These are phyloP conservation scores for Parnassius orleans DNA, from an alignment of 2,888 invertebrate genomes.

Conservation along the genomic window DNA sequence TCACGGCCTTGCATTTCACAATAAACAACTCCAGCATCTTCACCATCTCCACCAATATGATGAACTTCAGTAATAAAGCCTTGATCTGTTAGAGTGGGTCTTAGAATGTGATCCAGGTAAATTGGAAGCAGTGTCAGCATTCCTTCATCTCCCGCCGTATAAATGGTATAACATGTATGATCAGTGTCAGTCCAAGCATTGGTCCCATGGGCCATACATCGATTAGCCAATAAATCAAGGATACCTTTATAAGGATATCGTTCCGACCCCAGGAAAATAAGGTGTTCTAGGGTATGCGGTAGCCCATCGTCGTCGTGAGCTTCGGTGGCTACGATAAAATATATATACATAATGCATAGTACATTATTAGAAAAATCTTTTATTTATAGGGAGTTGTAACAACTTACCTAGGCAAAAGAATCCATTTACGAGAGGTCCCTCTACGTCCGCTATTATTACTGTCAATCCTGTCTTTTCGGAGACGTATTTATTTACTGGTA, in stretches of 20 bases:
- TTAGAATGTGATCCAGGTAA: slow-evolving; percentile 93
- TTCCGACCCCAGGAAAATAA: slow-evolving; percentile 94
- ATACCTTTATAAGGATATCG: slow-evolving; percentile 95
- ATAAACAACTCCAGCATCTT: slow-evolving; percentile 97
- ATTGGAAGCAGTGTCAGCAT: slow-evolving; percentile 94
- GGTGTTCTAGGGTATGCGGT: slow-evolving; percentile 95
- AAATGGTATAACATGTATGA: slow-evolving; percentile 94
- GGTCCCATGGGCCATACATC: slow-evolving; percentile 94
- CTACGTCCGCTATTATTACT: slow-evolving; percentile 91
- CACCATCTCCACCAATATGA: slow-evolving; percentile 92
- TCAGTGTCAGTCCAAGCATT: slow-evolving; percentile 94
- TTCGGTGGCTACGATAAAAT: slow-evolving; percentile 86
- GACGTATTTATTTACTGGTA: slow-evolving; percentile 90
- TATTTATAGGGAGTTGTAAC: background rate
- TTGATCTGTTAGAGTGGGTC: slow-evolving; percentile 90
- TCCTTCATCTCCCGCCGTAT: slow-evolving; percentile 90
- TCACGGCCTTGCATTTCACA: slow-evolving; percentile 96
- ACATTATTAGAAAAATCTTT: background rate
- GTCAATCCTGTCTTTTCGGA: slow-evolving; percentile 90
- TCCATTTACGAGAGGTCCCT: slow-evolving; percentile 94
- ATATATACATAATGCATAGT: slow-evolving; percentile 18
- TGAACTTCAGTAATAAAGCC: slow-evolving; percentile 95
- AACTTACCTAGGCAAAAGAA: slow-evolving; percentile 90
- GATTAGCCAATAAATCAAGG: slow-evolving; percentile 92
- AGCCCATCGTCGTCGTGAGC: slow-evolving; percentile 95